Evolutionary conservation across 2,113 vertebrate species (phyloP), one percentile per base, ranked within the genome.

Genomic region (Bubo bubo): DNA sequence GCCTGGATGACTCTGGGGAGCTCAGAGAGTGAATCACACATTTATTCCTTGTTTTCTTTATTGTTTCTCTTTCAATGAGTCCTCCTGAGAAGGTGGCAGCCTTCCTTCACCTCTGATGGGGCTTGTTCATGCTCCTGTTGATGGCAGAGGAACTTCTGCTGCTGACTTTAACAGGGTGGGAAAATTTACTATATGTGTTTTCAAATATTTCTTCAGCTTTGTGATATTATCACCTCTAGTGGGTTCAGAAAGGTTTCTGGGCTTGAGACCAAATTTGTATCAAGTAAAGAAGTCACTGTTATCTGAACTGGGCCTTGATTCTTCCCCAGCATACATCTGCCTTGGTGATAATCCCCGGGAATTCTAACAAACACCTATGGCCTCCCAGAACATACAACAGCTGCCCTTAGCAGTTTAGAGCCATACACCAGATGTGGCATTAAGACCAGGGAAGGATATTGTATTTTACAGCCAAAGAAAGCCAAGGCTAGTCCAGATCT

Each of bases 401-500:
- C 75, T 86, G 52, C 71, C 79, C 23, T 18, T 59, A 60, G 75
- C 62, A 45, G 47, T 12, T 66, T 28, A 73, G 58, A 76, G 79
- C 75, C 72, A 27, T 24, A 39, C 27, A 49, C 27, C 30, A 64
- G 47, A 6, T 0, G 0, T 34, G 83, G 43, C 62, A 52, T 16
- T 13, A 18, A 58, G 58, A 45, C 21, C 63, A 87, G 45, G 50
- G 55, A 35, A 73, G 22, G 50, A 41, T 50, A 6, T 27, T 47
- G 43, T 56, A n/a, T 79, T 88, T 90, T 43, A 88, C 27, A 85
- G 86, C 8, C 71, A 76, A 66, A 80, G 79, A 55, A 79, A 86
- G 35, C 45, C 49, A 76, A 72, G 34, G 43, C 32, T 80, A 4
- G 37, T 92, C 79, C 67, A 90, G 35, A 49, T 10, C 24, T 6